Evolutionary conservation across 2,797 vertebrate species (phyloP), one percentile per base, ranked within the genome.

Genomic region (Acomys russatus): DNA sequence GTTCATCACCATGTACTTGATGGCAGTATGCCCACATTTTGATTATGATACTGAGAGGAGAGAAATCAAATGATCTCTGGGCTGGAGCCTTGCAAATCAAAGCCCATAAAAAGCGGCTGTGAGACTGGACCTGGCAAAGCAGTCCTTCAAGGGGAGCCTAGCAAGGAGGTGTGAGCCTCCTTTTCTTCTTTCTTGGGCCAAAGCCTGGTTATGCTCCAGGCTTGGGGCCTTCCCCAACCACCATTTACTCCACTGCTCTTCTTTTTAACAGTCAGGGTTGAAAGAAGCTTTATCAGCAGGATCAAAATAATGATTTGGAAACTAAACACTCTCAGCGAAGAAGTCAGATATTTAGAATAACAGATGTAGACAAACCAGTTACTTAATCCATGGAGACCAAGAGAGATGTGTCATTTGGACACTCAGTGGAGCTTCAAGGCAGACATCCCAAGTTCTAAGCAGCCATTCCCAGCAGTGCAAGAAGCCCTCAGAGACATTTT

Each of bases 231-330:
- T 85, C n/a, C 23, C 17, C 2, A 68, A 28, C 0, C n/a, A 7
- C 56, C 9, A 3, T 88, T 64, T 10, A 22, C 61, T 73, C 28
- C 20, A 33, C 5, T 78, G 7, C 28, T 87, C 33, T 92, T 51
- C 33, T 77, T 94, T 94, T 61, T 30, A 56, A 59, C 25, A 61
- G 12, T 91, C 54, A 85, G 83, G 4, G 3, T 76, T 80, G 38
- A 91, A 82, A 87, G 38, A 10, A 74, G 17, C 10, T 85, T 93
- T 68, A 89, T 83, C 49, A 94, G 30, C 10, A 70, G 3, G 8
- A 64, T 92, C 22, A 79, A 89, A 90, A 44, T 86, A 85, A 56
- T 59, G 49, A 25, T 89, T 93, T 90, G 44, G 20, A 85, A 85
- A 51, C 63, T 49, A 90, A 94, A 94, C 23, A 91, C 33, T 87